Base-by-base conservation (phyloP, 1,140 invertebrate species). In the Conus ventricosus region DNA sequence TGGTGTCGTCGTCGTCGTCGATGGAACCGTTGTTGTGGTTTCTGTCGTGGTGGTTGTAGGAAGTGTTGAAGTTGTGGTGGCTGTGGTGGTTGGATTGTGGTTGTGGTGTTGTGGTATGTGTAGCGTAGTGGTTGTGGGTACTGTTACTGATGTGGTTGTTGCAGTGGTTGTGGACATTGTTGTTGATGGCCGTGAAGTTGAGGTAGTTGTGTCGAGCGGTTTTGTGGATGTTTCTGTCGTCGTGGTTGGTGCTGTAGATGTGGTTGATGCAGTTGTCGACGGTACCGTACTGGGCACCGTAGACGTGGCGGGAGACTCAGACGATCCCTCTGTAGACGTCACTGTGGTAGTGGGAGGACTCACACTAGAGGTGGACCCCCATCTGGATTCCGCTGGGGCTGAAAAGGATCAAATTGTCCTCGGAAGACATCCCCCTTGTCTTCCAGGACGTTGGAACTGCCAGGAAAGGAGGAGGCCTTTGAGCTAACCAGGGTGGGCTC, bases 401-500 rank as follows among this genome's bases (percentile, higher is more conserved):
- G 25, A 23, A 81, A 54, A 81, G 80, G 11, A 15, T 54, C 39
- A 4, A 7, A 60, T 15, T 15, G 8, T 60, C 15, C 15, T 15
- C 57, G 8, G 27, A 23, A 23, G 4, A 15, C 0, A 1, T 60
- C 57, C 57, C 57, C 53, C 54, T 87, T 87, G 3, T 23, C 85
- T 11, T 51, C 39, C 71, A 78, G 11, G 10, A 11, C n/a, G 71
- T 87, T 87, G 39, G 71, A 76, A 17, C 13, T 55, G 4, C 85
- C 85, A 5, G 85, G 71, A 55, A 87, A 25, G 25, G 75, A n/a
- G 11, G 85, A 87, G 4, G 85, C 85, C 20, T 71, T 27, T 5
- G 85, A 87, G 71, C 54, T 87, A 23, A 87, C 39, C 51, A 87
- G 17, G 15, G 67, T 67, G 10, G 71, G 39, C 54, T 87, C 71